Base-by-base conservation (phyloP, 2,888 invertebrate genomes). In the Chrysotoxum bicinctum region DNA sequence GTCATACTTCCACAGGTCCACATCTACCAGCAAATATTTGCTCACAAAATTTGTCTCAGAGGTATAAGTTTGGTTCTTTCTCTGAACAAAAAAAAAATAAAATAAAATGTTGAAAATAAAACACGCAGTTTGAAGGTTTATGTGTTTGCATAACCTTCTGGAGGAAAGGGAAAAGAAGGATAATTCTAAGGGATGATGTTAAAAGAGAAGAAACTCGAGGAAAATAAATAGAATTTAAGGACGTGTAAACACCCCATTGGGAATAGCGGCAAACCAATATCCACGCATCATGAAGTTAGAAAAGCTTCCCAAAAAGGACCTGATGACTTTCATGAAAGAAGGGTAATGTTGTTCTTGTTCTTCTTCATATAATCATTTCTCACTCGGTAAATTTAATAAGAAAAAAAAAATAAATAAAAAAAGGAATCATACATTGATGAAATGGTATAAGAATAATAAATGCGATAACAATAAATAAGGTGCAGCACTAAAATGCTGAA, bases 231-330 rank as follows among this genome's bases (percentile, higher is more conserved):
- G 79, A 84, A 84, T 84, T 66, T 83, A 83, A 83, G 78, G 40
- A 83, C 54, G 73, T 83, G 68, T 84, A 84, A 84, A 79, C 45
- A 84, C 83, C 35, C 83, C 83, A 23, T 52, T 75, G 83, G 83
- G 83, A 84, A 79, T 84, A 74, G 70, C 79, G 70, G 74, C 70
- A 68, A 84, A 79, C 73, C 83, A 84, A 84, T 79, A 79, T 40
- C 40, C 54, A 43, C 10, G 12, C 62, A 54, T 56, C 62, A 54
- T 62, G 73, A 79, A 37, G 54, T 40, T 56, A 52, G 56, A 6
- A 73, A n/a, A 30, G 21, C 6, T 60, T 35, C 37, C 50, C 21
- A 64, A 30, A 16, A 72, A 76, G 56, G 50, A 58, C 30, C 37
- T 60, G 58, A 19, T 19, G 74, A 68, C 32, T 37, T 50, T 60